Base-by-base conservation (phyloP, 2,888 invertebrate species). In the Synergus umbraculus region DNA sequence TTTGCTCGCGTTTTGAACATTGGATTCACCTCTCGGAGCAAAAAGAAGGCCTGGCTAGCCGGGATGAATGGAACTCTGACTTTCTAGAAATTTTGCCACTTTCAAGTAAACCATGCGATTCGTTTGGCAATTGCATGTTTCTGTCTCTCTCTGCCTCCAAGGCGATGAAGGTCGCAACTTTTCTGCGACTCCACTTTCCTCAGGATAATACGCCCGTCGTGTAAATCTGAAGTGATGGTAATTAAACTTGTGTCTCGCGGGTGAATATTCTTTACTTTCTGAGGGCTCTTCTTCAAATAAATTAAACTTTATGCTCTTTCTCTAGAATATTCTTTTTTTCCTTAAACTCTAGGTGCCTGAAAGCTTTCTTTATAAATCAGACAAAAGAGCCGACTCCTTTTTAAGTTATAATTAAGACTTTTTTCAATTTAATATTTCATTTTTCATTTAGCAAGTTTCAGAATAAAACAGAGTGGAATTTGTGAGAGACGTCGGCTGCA, bases 11-110 rank as follows among this genome's bases (percentile, higher is more conserved):
- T 73, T 73, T 73, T 73, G 54, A 73, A 66, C 43, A 37, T 10
- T 18, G 43, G 10, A 43, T 41, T 73, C 54, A 49, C 29, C 37
- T 49, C 10, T n/a, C 37, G n/a, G n/a, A 41, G 73, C 49, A n/a
- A 18, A 73, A 54, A 73, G 73, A 73, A 54, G 29, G 69, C 69
- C n/a, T 37, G 73, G 12, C 54, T 73, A 29, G 54, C 29, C 13
- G 37, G 37, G 54, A 49, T 79, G 78, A 78, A 78, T 81, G 81
- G 78, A 44, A 81, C 44, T 81, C 85, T 86, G 86, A 83, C 85
- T 88, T 86, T 86, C 81, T 76, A 78, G 65, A 86, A 87, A 88
- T 88, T 87, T 87, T 85, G 86, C 87, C 84, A 88, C 84, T 87
- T 87, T 83, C 79, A 76, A 78, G 49, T 69, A 37, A 64, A 66